These are phyloP conservation scores for Pollenia labialis DNA, from an alignment of 2,888 invertebrate species.

Conservation along the genomic window DNA sequence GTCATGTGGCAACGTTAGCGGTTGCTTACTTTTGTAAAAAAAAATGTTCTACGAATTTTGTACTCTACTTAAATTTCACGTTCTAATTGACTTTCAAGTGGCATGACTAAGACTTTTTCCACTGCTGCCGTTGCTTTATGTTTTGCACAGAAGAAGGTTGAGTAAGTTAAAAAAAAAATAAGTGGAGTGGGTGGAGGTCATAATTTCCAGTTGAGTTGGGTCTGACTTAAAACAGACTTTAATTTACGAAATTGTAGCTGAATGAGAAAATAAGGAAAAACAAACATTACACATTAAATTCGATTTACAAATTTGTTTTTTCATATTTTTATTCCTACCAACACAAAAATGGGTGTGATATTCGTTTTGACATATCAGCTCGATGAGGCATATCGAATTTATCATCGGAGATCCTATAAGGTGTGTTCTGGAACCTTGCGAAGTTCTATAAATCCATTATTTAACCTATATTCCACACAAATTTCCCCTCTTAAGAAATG, in stretches of 20 bases:
- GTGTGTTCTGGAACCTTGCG: too few relatives aligned
- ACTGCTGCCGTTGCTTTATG: conserved; percentile 7
- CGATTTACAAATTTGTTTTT: neutral
- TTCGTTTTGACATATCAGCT: too few relatives aligned
- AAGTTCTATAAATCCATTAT: too few relatives aligned
- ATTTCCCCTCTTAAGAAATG: too few relatives aligned
- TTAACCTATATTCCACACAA: too few relatives aligned
- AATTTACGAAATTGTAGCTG: conserved; percentile 50
- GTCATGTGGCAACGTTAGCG: conserved; percentile 50
- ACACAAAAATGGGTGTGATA: too few relatives aligned
- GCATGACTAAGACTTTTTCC: conserved; percentile 13
- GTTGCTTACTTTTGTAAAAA: conserved; percentile 19
- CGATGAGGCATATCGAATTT: too few relatives aligned
- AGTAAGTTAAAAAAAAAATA: neutral
- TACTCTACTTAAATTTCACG: conserved; percentile 51
- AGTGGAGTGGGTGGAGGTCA: neutral
- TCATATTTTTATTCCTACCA: too few relatives aligned
- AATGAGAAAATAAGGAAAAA: conserved; percentile 1
- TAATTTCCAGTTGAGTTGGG: conserved; percentile 46
- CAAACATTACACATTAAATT: neutral
- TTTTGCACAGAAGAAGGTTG: neutral
- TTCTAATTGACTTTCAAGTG: conserved; percentile 70
- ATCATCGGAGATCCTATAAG: too few relatives aligned
- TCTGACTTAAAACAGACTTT: conserved; percentile 51
- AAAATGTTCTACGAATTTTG: conserved; percentile 56